phyloP scores from a whole-genome alignment of 2,113 vertebrate species.

The Ptychochromis oligacanthus region DNA sequence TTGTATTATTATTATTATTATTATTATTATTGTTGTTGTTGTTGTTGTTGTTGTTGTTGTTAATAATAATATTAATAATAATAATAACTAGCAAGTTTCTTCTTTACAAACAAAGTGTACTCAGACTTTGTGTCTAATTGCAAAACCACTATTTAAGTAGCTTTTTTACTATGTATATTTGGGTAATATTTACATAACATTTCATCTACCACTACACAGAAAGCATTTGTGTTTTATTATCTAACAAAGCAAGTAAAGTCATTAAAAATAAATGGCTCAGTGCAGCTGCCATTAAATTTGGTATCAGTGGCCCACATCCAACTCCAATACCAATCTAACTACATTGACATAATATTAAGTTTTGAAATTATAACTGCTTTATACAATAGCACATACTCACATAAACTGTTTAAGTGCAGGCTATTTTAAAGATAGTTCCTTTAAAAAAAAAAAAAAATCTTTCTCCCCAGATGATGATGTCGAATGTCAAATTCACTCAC shows the following conservation, averaged over 20 bases:
- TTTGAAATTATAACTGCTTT: background rate
- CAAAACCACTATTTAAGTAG: background rate
- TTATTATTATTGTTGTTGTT: too few species aligned
- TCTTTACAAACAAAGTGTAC: background rate
- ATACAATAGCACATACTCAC: background rate
- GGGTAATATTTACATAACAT: background rate
- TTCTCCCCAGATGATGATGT: conserved; percentile 30
- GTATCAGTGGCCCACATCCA: background rate
- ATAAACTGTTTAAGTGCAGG: background rate
- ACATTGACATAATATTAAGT: background rate
- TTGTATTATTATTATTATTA: too few species aligned
- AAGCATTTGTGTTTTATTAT: background rate
- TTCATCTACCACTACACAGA: background rate
- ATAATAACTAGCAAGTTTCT: background rate
- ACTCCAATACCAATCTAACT: background rate
- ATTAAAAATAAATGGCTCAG: background rate
- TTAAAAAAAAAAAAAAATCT: background rate
- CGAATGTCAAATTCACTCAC: conserved; percentile 55
- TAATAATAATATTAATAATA: too few species aligned
- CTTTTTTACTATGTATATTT: background rate
- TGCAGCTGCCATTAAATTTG: background rate
- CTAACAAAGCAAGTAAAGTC: background rate
- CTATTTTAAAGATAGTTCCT: background rate
- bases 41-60: too few species aligned
- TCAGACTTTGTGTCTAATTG: background rate